phyloP scores from a whole-genome alignment of 2,113 vertebrate genomes.

The Cyanoramphus novaezelandiae region DNA sequence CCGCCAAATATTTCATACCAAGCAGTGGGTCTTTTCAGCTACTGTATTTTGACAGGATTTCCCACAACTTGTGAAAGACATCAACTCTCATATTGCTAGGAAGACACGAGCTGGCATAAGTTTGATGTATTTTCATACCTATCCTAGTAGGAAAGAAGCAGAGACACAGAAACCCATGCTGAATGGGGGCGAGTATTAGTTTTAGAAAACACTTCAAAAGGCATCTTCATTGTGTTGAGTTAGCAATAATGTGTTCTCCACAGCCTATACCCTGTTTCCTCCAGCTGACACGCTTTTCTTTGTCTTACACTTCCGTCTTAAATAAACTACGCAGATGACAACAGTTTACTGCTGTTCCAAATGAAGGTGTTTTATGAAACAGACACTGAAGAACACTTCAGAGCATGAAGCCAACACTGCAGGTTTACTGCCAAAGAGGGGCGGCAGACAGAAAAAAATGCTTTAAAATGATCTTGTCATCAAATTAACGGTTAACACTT shows the following conservation, averaged over 20 bases:
- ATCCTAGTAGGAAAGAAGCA: not conserved
- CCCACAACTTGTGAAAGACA: not conserved
- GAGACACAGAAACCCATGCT: not conserved
- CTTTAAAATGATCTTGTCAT: not conserved
- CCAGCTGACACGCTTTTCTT: not conserved
- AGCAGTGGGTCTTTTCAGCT: not conserved
- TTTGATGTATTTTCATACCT: not conserved
- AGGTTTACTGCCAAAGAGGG: not conserved
- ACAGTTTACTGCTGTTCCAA: not conserved
- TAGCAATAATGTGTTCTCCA: not conserved
- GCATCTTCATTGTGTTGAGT: not conserved
- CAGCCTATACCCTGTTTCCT: not conserved
- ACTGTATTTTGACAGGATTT: slow-evolving; percentile 2
- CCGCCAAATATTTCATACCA: not conserved
- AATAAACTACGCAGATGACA: slow-evolving; percentile 7
- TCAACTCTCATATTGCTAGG: not conserved
- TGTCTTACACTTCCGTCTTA: not conserved
- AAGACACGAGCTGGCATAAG: not conserved
- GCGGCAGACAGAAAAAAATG: not conserved
- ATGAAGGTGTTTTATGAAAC: not conserved
- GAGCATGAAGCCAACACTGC: not conserved
- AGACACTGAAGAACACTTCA: not conserved
- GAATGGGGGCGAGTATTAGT: not conserved
- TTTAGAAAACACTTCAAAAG: not conserved
- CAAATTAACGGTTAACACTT: not conserved